A percentile compares a stretch with the other conserved stretches of the same genome.
These are phyloP conservation scores for Perca fluviatilis DNA, from an alignment of 2,113 vertebrate species.

Conservation along the genomic window DNA sequence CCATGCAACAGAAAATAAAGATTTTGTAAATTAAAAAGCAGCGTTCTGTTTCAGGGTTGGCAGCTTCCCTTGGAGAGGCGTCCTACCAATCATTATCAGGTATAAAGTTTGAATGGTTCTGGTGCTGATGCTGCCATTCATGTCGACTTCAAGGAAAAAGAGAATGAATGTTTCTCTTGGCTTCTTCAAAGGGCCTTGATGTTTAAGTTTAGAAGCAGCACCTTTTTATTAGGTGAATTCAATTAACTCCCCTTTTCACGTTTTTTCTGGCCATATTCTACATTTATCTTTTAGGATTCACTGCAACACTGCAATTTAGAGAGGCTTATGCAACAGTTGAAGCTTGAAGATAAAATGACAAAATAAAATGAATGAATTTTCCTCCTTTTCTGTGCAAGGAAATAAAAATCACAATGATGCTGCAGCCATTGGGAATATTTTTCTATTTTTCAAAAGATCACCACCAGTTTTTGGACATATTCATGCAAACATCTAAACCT, in stretches of 20 bases:
- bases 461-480: not conserved
- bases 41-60: not conserved
- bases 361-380: not conserved
- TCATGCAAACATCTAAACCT: not conserved
- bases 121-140: conserved; percentile 9
- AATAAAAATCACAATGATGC: not conserved
- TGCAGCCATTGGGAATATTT: not conserved
- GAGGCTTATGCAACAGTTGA: not conserved
- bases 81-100: not conserved
- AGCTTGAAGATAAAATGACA: not conserved
- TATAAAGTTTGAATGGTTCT: conserved; percentile 24
- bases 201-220: conserved; percentile 29
- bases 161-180: conserved; percentile 29
- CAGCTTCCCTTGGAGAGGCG: conserved; percentile 1
- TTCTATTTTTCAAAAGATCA: not conserved
- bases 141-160: conserved; percentile 20
- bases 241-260: not conserved
- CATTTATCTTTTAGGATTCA: not conserved
- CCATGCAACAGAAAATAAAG: conserved; percentile 34
- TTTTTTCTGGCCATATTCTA: not conserved
- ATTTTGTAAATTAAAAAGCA: conserved; percentile 1
- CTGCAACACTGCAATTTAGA: not conserved
- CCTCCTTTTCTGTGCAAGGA: not conserved
- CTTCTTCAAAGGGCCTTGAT: conserved; percentile 40
- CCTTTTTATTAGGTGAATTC: not conserved